Evolutionary conservation across 1,140 invertebrate genomes (phyloP).

Genomic region (Acromyrmex echinatior): DNA sequence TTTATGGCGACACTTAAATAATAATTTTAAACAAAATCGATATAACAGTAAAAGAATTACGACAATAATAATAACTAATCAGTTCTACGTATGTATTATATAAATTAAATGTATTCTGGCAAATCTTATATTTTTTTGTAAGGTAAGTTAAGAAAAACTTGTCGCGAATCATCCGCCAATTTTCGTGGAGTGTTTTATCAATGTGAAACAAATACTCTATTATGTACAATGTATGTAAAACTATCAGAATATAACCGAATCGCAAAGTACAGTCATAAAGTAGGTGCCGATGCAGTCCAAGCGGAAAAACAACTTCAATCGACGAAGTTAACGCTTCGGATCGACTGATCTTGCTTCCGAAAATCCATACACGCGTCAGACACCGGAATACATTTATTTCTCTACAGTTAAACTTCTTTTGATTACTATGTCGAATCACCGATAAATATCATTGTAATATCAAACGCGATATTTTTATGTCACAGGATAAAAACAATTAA

Average conservation of each 20-base stretch:
- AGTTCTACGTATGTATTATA: background rate
- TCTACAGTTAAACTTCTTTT: slow-evolving; percentile 3
- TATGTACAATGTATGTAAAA: slow-evolving; percentile 39
- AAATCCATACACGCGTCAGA: slow-evolving; percentile 17
- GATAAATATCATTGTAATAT: background rate
- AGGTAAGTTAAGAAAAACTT: slow-evolving; percentile 14
- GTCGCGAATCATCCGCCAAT: slow-evolving; percentile 56
- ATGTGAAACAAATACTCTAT: slow-evolving; percentile 60
- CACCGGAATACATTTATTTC: background rate
- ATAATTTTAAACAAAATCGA: background rate
- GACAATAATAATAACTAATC: background rate
- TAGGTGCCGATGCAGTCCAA: background rate
- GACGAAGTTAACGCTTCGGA: slow-evolving; percentile 25
- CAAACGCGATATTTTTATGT: background rate
- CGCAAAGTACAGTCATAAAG: slow-evolving; percentile 44
- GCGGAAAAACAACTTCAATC: slow-evolving; percentile 53
- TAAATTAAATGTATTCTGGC: background rate
- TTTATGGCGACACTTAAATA: background rate
- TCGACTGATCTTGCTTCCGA: slow-evolving; percentile 43
- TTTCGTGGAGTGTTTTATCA: slow-evolving; percentile 66
- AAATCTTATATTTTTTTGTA: slow-evolving; percentile 40
- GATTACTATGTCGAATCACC: background rate
- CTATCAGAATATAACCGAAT: slow-evolving; percentile 43
- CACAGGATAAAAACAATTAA: background rate
- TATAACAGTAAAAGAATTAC: background rate